phyloP scores from a whole-genome alignment of 2,888 invertebrate genomes.

The Hypercompe scribonia region DNA sequence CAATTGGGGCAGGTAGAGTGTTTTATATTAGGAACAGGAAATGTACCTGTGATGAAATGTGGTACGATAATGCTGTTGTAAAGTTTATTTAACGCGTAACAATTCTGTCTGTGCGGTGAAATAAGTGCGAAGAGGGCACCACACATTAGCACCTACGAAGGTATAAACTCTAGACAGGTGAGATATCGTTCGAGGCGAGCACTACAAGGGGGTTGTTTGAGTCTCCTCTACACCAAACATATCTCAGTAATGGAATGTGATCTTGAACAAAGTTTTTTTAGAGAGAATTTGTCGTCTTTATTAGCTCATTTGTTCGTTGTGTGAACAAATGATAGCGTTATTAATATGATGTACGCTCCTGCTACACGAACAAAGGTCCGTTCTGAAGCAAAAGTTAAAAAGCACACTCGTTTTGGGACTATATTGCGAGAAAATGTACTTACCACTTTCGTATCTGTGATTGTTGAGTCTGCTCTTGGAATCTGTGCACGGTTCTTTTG shows the following conservation, averaged over 20 bases:
- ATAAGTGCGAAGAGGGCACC: neutral
- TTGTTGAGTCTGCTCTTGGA: too few relatives aligned
- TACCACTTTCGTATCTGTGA: too few relatives aligned
- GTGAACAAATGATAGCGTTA: neutral
- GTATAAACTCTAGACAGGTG: neutral
- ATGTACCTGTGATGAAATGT: conserved; percentile 2
- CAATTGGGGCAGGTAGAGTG: neutral
- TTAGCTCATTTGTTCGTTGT: conserved; percentile 15
- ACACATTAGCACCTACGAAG: conserved; percentile 3
- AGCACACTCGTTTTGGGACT: too few relatives aligned
- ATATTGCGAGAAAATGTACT: too few relatives aligned
- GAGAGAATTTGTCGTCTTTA: conserved; percentile 22
- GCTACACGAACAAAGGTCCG: neutral
- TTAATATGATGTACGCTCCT: neutral
- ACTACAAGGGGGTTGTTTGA: conserved; percentile 20
- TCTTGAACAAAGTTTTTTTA: conserved; percentile 29
- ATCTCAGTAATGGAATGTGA: conserved; percentile 30
- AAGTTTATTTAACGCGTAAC: conserved; percentile 7
- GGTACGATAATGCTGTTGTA: conserved; percentile 7
- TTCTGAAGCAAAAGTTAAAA: neutral
- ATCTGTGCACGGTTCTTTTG: too few relatives aligned
- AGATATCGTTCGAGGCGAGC: conserved; percentile 8
- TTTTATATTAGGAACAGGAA: conserved; percentile 4
- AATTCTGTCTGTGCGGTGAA: conserved; percentile 4
- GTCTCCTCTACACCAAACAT: conserved; percentile 26